Conservation (phyloP, 2,797 vertebrate species). For the Lacerta agilis region DNA sequence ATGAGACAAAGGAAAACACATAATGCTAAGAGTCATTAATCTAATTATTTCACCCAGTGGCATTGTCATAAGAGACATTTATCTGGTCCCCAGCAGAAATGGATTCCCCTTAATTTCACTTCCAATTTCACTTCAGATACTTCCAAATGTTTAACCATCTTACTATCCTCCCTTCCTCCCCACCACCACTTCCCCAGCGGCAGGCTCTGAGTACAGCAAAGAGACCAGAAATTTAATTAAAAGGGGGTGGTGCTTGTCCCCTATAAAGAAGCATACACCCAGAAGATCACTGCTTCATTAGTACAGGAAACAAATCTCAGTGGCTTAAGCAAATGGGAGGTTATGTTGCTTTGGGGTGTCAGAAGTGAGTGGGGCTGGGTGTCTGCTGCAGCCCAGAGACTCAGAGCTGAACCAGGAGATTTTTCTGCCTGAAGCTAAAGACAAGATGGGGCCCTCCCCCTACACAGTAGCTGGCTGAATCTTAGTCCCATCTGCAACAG, state of each 20-base stretch:
- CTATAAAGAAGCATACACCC: background rate
- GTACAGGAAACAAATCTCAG: background rate
- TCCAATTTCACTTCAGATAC: background rate
- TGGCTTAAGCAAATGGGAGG: background rate
- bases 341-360: no score
- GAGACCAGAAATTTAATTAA: background rate
- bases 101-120: background rate
- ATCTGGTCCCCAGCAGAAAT: background rate
- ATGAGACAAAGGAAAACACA: background rate
- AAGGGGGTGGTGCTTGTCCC: background rate
- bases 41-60: conserved; percentile 1
- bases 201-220: background rate
- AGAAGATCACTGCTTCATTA: background rate
- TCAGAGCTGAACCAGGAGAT: no score
- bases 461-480: no score
- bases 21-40: background rate
- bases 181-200: background rate
- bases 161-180: background rate
- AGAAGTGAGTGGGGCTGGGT: no score
- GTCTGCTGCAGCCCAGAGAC: no score
- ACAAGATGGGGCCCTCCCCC: no score
- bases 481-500: no score
- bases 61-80: background rate
- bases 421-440: no score
- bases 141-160: background rate